A percentile compares a stretch with the other conserved stretches of the same genome.
Conservation (phyloP, 2,797 vertebrate genomes). For the Ibycter americanus region DNA sequence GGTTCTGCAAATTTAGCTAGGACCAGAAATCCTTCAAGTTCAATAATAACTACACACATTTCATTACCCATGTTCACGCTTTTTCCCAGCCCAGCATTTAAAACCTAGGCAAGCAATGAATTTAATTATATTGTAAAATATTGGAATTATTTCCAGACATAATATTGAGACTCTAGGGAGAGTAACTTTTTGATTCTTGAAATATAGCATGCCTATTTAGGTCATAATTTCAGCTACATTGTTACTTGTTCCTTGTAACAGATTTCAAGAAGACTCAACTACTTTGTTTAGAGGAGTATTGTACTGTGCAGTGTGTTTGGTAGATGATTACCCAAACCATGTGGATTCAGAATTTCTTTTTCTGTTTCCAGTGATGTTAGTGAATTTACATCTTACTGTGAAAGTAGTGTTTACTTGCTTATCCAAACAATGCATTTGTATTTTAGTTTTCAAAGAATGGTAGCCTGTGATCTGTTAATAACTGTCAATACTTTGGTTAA, state of each 20-base stretch:
- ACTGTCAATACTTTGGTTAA: background rate
- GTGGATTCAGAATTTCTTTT: background rate
- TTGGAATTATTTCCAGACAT: background rate
- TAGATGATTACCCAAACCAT: background rate
- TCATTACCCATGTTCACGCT: background rate
- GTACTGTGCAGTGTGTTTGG: background rate
- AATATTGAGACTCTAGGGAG: background rate
- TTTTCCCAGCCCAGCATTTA: constrained; percentile 11
- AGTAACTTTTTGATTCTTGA: constrained; percentile 1
- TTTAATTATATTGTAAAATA: constrained; percentile 35
- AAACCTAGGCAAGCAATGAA: background rate
- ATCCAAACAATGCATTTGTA: background rate
- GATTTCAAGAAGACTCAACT: background rate
- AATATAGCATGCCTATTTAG: background rate
- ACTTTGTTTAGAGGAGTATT: background rate
- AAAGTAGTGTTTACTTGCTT: background rate
- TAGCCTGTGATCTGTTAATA: background rate
- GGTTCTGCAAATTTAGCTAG: constrained; percentile 25
- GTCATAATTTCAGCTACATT: background rate
- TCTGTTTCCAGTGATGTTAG: background rate
- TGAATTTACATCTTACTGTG: background rate
- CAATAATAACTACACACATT: constrained; percentile 11
- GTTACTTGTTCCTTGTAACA: background rate
- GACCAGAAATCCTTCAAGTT: constrained; percentile 12
- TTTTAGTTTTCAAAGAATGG: background rate